Evolutionary conservation across 2,888 invertebrate genomes (phyloP).

Genomic region (Trachelus troglodyta): DNA sequence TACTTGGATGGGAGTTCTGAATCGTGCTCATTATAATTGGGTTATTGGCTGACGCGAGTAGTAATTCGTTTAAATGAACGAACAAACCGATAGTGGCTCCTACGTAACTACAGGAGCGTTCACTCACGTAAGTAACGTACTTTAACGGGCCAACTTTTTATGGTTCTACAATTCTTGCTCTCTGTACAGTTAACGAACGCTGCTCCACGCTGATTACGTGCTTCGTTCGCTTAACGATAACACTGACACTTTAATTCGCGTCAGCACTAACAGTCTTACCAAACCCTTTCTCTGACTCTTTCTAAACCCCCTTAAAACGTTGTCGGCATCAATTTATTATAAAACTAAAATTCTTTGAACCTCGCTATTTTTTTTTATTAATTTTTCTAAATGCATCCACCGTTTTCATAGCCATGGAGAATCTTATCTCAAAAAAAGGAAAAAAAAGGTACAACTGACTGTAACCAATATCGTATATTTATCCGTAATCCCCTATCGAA

Average conservation of each 20-base stretch:
- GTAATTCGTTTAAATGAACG: not conserved
- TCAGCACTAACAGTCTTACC: not conserved
- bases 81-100: not conserved
- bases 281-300: not conserved
- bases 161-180: not conserved
- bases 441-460: not conserved
- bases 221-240: not conserved
- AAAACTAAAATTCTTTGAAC: not conserved
- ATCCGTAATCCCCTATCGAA: not conserved
- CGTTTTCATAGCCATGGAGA: not conserved
- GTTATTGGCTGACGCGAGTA: not conserved
- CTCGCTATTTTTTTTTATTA: no score
- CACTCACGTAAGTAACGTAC: not conserved
- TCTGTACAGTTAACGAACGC: not conserved
- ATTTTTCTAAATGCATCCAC: not conserved
- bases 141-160: not conserved
- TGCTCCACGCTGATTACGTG: not conserved
- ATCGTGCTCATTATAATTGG: not conserved
- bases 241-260: not conserved
- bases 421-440: not conserved
- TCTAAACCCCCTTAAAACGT: not conserved
- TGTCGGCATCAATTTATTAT: not conserved
- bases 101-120: not conserved
- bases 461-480: not conserved
- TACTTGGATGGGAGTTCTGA: not conserved